Evolutionary conservation across 2,797 vertebrate species (phyloP), one percentile per base, ranked within the genome.

Genomic region (Lerista edwardsae): DNA sequence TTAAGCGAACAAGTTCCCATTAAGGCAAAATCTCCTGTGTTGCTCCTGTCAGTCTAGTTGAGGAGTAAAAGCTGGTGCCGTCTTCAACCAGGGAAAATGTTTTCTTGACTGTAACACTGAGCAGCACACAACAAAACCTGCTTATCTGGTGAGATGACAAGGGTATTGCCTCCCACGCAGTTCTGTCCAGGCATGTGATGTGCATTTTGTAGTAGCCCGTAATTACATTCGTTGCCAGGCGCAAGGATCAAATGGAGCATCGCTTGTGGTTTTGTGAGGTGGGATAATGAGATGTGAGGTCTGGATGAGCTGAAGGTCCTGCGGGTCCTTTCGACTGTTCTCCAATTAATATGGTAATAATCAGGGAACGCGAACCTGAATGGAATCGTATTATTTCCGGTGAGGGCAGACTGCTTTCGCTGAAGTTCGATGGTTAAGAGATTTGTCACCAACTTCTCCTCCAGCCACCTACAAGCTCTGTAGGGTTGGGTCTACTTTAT

Each of bases 61-160:
- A 91, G 51, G 41, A 89, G 6, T 79, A 75, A 91, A 94, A 91
- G 27, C 51, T 3, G 27, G 72, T 84, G 75, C 73, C 80, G 19
- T 73, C 76, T 84, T 82, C 89, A 89, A 84, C 72, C 41, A 91
- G 89, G 64, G 27, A 72, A 93, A 90, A 82, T 57, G n/a, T 14
- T 21, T 1, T 64, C 89, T 90, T 90, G 19, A 51, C 59, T 86
- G 25, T 86, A 91, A 75, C 75, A 62, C 51, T 82, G 78, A 91
- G 90, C 83, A 89, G 47, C 87, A 91, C 51, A 79, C 1, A 39
- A 76, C 76, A 88, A 84, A 74, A 76, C 85, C 88, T 86, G 72
- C 62, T 51, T 85, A 87, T 90, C 75, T 92, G 86, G 77, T 68
- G 87, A 88, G 80, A 87, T 90, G 88, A 93, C 84, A 86, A 91